Conservation (phyloP, 1,140 invertebrate species). For the Bathynomus jamesi region DNA sequence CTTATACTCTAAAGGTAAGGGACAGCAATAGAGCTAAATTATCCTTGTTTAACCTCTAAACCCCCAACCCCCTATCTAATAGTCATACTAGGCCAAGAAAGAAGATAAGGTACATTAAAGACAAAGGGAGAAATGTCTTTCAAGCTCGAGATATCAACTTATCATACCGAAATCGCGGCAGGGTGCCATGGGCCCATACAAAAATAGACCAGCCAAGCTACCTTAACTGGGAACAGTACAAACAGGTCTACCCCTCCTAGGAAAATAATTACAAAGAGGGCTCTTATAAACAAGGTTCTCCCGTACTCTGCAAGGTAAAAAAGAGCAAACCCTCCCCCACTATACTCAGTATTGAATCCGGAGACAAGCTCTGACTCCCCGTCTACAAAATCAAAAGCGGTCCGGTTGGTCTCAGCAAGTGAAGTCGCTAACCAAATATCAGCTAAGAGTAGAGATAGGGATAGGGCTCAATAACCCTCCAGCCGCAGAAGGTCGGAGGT, state of each 20-base stretch:
- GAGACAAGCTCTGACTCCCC: constrained; percentile 65
- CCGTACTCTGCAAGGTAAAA: constrained; percentile 64
- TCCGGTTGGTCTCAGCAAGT: constrained; percentile 62
- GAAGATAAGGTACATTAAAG: constrained; percentile 45
- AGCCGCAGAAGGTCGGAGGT: not conserved
- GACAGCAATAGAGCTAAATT: too few relatives aligned
- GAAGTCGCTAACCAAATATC: not conserved
- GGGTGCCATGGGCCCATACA: constrained; percentile 51
- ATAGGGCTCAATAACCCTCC: constrained; percentile 17
- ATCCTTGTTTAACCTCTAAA: too few relatives aligned
- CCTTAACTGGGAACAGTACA: constrained; percentile 37
- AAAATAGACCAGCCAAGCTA: constrained; percentile 50
- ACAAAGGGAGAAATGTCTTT: constrained; percentile 49
- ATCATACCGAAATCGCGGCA: too few relatives aligned
- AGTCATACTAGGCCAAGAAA: too few relatives aligned
- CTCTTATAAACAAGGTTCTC: constrained; percentile 58
- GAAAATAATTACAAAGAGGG: constrained; percentile 49
- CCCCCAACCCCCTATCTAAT: too few relatives aligned
- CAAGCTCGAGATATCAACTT: constrained; percentile 53
- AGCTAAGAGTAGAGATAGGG: constrained; percentile 43
- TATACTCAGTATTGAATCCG: constrained; percentile 66
- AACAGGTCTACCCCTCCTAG: constrained; percentile 46
- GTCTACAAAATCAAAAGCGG: constrained; percentile 69
- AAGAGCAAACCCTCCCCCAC: constrained; percentile 57
- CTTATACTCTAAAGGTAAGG: too few relatives aligned